Evolutionary conservation across 2,888 invertebrate species (phyloP), one percentile per base, ranked within the genome.

Genomic region (Dexiosoma caninum): DNA sequence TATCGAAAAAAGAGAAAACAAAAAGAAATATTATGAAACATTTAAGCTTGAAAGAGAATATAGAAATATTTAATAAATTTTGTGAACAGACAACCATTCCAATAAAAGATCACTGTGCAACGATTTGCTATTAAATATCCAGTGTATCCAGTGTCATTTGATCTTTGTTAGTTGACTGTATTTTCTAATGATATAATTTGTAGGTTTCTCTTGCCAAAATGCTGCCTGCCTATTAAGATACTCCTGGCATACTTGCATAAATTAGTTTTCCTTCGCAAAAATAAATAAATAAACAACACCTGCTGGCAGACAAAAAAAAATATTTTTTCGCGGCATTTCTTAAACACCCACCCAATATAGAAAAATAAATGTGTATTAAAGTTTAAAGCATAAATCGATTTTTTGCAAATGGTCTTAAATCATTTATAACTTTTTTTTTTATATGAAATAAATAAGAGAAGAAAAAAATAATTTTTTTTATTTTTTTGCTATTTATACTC

Each of bases 401-500:
- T 66, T 51, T 67, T 67, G 12, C 30, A 23, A 57, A 77, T 42
- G 27, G 19, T 53, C 32, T 57, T 62, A 77, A 70, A 70, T 64
- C 62, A 70, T 77, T 46, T 64, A 57, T 62, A 55, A 51, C 14
- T 62, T 62, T 59, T 40, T n/a, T 7, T 21, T 2, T 7, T 37
- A 51, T 44, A 32, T 21, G n/a, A 40, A n/a, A 9, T 40, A 49
- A 19, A 53, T 16, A 32, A 30, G 14, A 4, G 8, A n/a, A 10
- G 7, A 57, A 46, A 12, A 37, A 37, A 57, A n/a, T n/a, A n/a
- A n/a, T n/a, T n/a, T n/a, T 32, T 6, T 27, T 16, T 30, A 37
- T 44, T 27, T 57, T 59, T 6, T 21, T 10, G 40, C 5, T n/a
- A n/a, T 27, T 30, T 30, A 23, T 14, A 88, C 92, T 93, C 90